Base-by-base conservation (phyloP, 2,113 vertebrate species). In the Pyrgilauda ruficollis region DNA sequence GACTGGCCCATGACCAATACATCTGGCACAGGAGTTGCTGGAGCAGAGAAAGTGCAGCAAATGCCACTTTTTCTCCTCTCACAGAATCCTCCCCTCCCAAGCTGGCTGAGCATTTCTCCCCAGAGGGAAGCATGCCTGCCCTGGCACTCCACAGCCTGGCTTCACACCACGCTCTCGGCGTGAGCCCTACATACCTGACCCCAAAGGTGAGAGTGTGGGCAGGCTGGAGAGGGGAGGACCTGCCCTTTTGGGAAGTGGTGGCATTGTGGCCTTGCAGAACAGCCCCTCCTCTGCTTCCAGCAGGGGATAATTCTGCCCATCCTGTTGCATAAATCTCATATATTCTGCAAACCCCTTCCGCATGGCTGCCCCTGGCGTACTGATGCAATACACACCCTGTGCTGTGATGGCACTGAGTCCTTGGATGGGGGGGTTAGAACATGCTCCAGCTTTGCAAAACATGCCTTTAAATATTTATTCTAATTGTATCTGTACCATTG, bases 1-100 rank as follows among this genome's bases (percentile, higher is more conserved):
- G 95, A 87, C 95, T 96, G 96, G 95, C 93, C 77, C 22, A 5
- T 75, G 84, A 91, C 96, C 93, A 96, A 72, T 78, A 75, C 96
- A 94, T 95, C 95, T 97, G 95, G 94, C 95, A 92, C 62, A 78
- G 52, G 56, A 84, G 91, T 1, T 89, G 61, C 73, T 94, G 73
- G 80, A 95, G 89, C 89, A 90, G 31, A 90, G 86, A 93, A 94
- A 96, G 77, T 91, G 89, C 91, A 90, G 84, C 9, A 63, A 87
- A 94, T 72, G 76, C 89, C 84, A 94, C 83, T 94, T 91, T 93
- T 89, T 56, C 49, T 50, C 64, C 56, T 64, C 69, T 92, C 86
- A 41, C 73, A 4, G 15, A 61, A 64, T 28, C 33, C 52, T 93
- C 28, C 39, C 35, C 35, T 90, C 64, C 64, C 62, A 61, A 35